A percentile compares a stretch with the other conserved stretches of the same genome.
These are phyloP conservation scores for Fragum whitleyi DNA, from an alignment of 2,888 invertebrate genomes.

Conservation along the genomic window DNA sequence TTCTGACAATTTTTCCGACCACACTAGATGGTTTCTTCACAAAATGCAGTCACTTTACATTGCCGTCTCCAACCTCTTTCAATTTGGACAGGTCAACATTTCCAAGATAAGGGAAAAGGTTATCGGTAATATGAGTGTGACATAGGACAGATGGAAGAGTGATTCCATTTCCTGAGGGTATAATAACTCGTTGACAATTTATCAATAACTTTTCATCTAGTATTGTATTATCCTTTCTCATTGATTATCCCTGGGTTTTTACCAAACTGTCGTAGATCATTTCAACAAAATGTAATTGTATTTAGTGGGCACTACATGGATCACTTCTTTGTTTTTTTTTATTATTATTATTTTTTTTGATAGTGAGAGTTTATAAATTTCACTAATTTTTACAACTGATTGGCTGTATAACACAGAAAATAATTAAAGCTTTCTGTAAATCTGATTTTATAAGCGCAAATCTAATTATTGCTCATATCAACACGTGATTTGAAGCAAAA, in stretches of 20 bases:
- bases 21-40: not conserved
- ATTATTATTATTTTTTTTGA: too few relatives aligned
- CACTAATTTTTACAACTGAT: too few relatives aligned
- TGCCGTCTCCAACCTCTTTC: not conserved
- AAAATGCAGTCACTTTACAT: not conserved
- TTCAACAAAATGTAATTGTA: too few relatives aligned
- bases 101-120: not conserved
- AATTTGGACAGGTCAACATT: not conserved
- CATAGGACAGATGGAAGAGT: not conserved
- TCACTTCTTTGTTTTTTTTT: too few relatives aligned
- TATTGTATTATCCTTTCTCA: not conserved
- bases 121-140: not conserved
- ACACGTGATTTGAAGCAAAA: too few relatives aligned
- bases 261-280: not conserved
- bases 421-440: too few relatives aligned
- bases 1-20: not conserved
- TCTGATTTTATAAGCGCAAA: too few relatives aligned
- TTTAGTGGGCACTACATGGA: too few relatives aligned
- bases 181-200: constrained; percentile 6
- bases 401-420: too few relatives aligned
- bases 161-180: constrained; percentile 12
- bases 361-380: too few relatives aligned
- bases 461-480: too few relatives aligned
- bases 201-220: constrained; percentile 17
- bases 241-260: not conserved